These are phyloP conservation scores for Cyclophora albipunctata DNA, from an alignment of 2,888 invertebrate genomes.

Conservation along the genomic window DNA sequence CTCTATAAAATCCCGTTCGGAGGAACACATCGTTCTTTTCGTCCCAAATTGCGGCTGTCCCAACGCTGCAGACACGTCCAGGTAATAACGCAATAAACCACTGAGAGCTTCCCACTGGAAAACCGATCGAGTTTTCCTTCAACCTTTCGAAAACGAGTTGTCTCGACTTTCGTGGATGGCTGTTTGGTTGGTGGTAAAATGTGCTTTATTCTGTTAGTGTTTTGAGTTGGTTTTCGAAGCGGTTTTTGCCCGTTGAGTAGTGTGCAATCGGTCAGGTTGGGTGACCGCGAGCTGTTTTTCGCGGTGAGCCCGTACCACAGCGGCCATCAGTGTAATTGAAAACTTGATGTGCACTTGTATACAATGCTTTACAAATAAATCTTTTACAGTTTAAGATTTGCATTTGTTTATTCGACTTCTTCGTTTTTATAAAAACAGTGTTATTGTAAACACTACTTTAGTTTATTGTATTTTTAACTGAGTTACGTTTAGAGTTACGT, in stretches of 20 bases:
- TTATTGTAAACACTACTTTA: no score
- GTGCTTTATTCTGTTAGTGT: constrained; percentile 45
- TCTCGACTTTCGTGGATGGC: constrained; percentile 48
- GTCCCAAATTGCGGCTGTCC: constrained; percentile 70
- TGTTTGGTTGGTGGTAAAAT: constrained; percentile 35
- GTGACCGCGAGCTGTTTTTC: constrained; percentile 64
- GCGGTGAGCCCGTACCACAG: constrained; percentile 52
- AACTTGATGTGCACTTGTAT: constrained; percentile 70
- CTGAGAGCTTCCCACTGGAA: constrained; percentile 72
- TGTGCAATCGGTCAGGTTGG: constrained; percentile 59
- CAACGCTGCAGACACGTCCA: constrained; percentile 70
- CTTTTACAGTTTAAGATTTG: constrained; percentile 37
- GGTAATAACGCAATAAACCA: constrained; percentile 76
- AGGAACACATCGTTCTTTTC: constrained; percentile 70
- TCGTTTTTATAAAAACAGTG: no score
- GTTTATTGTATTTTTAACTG: no score
- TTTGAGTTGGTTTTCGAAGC: constrained; percentile 44
- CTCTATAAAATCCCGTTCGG: constrained; percentile 67
- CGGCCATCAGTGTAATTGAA: constrained; percentile 72
- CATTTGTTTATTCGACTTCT: constrained; percentile 3
- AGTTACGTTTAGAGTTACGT: no score
- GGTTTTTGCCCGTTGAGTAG: constrained; percentile 35
- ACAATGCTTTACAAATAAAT: constrained; percentile 64
- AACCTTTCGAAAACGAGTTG: constrained; percentile 68
- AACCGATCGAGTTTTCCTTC: constrained; percentile 73